Conservation (phyloP, 1,140 invertebrate genomes). For the Dolichoris vasculosae region DNA sequence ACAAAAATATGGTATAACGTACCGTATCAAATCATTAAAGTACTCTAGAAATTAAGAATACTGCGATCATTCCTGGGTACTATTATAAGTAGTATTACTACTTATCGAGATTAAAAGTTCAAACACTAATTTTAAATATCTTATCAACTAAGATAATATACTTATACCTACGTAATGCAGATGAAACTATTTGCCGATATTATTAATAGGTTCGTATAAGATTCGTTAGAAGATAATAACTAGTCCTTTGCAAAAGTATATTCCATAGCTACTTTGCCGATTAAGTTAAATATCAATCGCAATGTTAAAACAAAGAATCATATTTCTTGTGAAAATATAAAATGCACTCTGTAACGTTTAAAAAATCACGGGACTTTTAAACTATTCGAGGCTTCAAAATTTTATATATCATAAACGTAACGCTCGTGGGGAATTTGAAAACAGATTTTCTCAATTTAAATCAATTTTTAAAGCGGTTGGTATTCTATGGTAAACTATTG, state of each 20-base stretch:
- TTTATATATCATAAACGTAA: constrained; percentile 10
- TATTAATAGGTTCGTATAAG: constrained; percentile 44
- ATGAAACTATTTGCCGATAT: constrained; percentile 36
- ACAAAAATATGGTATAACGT: too few species aligned
- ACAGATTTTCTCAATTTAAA: constrained; percentile 4
- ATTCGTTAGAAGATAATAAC: constrained; percentile 25
- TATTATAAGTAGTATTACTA: constrained; percentile 44
- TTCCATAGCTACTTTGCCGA: neutral
- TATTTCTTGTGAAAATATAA: neutral
- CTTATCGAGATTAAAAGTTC: constrained; percentile 44
- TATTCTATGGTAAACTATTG: neutral
- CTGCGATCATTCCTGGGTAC: neutral
- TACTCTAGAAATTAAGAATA: constrained; percentile 36
- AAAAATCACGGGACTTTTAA: too few species aligned
- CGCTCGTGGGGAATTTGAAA: constrained; percentile 6
- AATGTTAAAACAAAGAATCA: neutral
- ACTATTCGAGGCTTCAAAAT: neutral
- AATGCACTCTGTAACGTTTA: neutral
- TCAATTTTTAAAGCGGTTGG: neutral
- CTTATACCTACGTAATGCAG: constrained; percentile 19
- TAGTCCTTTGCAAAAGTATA: neutral
- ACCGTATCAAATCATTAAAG: neutral
- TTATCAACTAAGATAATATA: constrained; percentile 39
- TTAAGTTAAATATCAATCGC: neutral
- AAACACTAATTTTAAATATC: constrained; percentile 41